phyloP scores from a whole-genome alignment of 1,140 invertebrate genomes.

The Anagrus nilaparvatae region DNA sequence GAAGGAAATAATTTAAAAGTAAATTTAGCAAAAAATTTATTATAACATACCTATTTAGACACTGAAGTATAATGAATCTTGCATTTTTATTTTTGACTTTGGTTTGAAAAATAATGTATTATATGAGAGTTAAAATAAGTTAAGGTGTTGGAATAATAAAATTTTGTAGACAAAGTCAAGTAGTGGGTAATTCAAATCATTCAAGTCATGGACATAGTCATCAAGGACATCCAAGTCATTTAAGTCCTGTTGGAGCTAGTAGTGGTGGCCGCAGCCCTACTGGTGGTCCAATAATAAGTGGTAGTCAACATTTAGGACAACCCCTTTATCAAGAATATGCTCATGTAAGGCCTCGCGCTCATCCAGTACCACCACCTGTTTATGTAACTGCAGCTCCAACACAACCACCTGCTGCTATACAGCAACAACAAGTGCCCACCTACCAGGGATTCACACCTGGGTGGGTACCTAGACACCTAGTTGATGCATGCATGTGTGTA shows the following conservation, averaged over 20 bases:
- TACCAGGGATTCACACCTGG: constrained; percentile 44
- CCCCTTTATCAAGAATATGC: constrained; percentile 41
- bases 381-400: constrained; percentile 37
- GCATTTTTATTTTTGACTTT: too few relatives aligned
- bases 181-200: constrained; percentile 35
- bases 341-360: constrained; percentile 36
- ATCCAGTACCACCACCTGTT: constrained; percentile 38
- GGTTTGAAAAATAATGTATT: too few relatives aligned
- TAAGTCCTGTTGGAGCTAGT: constrained; percentile 21
- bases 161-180: constrained; percentile 41
- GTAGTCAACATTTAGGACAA: constrained; percentile 39
- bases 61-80: too few relatives aligned
- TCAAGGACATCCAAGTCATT: constrained; percentile 38
- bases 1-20: too few relatives aligned
- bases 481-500: constrained; percentile 44
- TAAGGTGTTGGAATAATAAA: constrained; percentile 23
- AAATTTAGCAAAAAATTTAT: too few relatives aligned
- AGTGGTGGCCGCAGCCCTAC: constrained; percentile 36
- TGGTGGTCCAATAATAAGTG: constrained; percentile 30
- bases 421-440: constrained; percentile 42
- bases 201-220: constrained; percentile 37
- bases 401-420: constrained; percentile 34
- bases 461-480: constrained; percentile 43
- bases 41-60: too few relatives aligned
- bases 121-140: too few relatives aligned